These are phyloP conservation scores for Harpegnathos saltator DNA, from an alignment of 1,140 invertebrate genomes.

Conservation along the genomic window DNA sequence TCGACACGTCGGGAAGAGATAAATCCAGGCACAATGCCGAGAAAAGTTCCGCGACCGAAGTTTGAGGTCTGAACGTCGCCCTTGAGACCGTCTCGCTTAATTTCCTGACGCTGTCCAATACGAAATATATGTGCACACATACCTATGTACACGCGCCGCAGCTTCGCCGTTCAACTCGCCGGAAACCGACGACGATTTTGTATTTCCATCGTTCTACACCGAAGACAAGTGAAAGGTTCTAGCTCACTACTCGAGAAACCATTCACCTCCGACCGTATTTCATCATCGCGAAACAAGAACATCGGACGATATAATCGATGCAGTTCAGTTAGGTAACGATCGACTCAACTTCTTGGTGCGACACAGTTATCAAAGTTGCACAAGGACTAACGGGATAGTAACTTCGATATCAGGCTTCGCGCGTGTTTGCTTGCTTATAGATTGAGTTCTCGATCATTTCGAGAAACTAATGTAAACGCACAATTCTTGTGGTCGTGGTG, in stretches of 20 bases:
- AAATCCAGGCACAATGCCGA: conserved; percentile 64
- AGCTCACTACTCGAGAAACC: neutral
- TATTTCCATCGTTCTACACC: conserved; percentile 41
- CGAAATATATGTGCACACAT: conserved; percentile 34
- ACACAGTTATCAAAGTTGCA: conserved; percentile 46
- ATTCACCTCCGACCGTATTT: conserved; percentile 26
- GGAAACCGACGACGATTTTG: conserved; percentile 57
- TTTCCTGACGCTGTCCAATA: conserved; percentile 65
- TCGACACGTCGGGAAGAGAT: conserved; percentile 70
- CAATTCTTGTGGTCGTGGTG: neutral
- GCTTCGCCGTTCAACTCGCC: conserved; percentile 27
- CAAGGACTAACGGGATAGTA: conserved; percentile 4
- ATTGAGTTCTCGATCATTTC: neutral
- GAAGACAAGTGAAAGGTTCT: neutral
- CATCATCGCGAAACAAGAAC: conserved; percentile 45
- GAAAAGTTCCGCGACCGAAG: conserved; percentile 64
- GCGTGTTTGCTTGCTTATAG: neutral
- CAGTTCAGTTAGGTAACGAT: conserved; percentile 36
- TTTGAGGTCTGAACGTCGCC: conserved; percentile 69
- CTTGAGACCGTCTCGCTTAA: conserved; percentile 70
- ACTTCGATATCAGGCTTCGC: neutral
- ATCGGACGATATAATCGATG: conserved; percentile 43
- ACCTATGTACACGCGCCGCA: neutral
- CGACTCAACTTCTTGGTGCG: conserved; percentile 18
- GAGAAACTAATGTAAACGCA: neutral